Evolutionary conservation across 1,140 invertebrate genomes (phyloP).

Genomic region (Drosophila repletoides): DNA sequence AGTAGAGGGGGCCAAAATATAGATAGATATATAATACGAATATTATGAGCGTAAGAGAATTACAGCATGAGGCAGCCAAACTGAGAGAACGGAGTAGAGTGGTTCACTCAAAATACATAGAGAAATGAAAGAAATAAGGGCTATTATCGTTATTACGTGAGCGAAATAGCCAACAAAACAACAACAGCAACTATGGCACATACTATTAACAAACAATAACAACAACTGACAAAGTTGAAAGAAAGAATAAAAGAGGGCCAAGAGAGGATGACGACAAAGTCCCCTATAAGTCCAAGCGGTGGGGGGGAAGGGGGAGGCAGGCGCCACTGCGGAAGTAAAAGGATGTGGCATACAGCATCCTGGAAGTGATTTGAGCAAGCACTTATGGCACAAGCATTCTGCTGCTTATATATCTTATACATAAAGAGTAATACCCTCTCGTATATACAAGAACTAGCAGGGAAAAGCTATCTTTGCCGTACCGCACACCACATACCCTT

Average conservation of each 20-base stretch:
- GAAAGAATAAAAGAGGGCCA: constrained; percentile 23
- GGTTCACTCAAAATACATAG: constrained; percentile 23
- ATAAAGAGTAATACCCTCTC: background rate
- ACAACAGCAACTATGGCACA: constrained; percentile 36
- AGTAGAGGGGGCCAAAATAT: constrained; percentile 11
- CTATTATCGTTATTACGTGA: constrained; percentile 56
- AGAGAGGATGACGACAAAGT: constrained; percentile 47
- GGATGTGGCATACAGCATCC: constrained; percentile 30
- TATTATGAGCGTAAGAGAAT: constrained; percentile 34
- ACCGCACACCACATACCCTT: too few relatives aligned
- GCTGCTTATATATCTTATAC: constrained; percentile 26
- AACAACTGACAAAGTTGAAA: constrained; percentile 28
- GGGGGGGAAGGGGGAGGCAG: background rate
- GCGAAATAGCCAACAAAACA: constrained; percentile 48
- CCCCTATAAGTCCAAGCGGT: constrained; percentile 53
- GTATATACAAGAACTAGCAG: constrained; percentile 25
- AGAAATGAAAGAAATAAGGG: constrained; percentile 49
- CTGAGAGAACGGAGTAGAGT: background rate
- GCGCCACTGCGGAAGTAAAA: constrained; percentile 34
- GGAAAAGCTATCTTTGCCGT: too few relatives aligned
- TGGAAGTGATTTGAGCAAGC: constrained; percentile 72
- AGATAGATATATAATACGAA: constrained; percentile 1
- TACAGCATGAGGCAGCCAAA: constrained; percentile 20
- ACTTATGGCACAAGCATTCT: constrained; percentile 61
- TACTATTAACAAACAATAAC: constrained; percentile 53